Evolutionary conservation across 2,797 vertebrate genomes (phyloP).

Genomic region (Eutrigla gurnardus): DNA sequence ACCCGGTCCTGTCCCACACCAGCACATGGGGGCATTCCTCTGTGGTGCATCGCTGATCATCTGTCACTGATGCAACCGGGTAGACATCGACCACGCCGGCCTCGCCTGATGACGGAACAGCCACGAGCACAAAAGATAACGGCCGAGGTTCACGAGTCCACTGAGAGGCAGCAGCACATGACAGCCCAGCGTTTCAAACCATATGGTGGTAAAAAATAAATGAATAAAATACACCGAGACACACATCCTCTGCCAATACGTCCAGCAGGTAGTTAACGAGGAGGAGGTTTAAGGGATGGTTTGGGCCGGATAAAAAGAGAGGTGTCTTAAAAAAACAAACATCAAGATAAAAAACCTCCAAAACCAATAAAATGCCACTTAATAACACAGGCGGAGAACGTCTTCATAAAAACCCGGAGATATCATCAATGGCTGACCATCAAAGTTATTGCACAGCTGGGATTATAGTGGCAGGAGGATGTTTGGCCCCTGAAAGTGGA

Average conservation of each 20-base stretch:
- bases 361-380: conserved; percentile 64
- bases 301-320: conserved; percentile 31
- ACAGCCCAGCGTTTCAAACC: conserved; percentile 21
- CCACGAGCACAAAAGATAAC: conserved; percentile 38
- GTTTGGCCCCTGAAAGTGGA: conserved; percentile 30
- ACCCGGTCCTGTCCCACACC: conserved; percentile 7
- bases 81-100: conserved; percentile 39
- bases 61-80: conserved; percentile 48
- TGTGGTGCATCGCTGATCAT: conserved; percentile 41
- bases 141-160: conserved; percentile 27
- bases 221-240: neutral
- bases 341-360: conserved; percentile 32
- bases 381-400: conserved; percentile 55
- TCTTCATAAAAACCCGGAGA: conserved; percentile 57
- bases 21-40: conserved; percentile 30
- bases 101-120: conserved; percentile 44
- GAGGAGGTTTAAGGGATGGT: conserved; percentile 18
- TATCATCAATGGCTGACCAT: conserved; percentile 57
- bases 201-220: conserved; percentile 21
- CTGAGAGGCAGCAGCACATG: conserved; percentile 27
- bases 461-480: conserved; percentile 47
- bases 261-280: conserved; percentile 42
- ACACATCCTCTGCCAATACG: conserved; percentile 16
- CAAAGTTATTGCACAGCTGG: conserved; percentile 49
- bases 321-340: conserved; percentile 37